Evolutionary conservation across 2,888 invertebrate genomes (phyloP).

Genomic region (Lucinisca nassula): DNA sequence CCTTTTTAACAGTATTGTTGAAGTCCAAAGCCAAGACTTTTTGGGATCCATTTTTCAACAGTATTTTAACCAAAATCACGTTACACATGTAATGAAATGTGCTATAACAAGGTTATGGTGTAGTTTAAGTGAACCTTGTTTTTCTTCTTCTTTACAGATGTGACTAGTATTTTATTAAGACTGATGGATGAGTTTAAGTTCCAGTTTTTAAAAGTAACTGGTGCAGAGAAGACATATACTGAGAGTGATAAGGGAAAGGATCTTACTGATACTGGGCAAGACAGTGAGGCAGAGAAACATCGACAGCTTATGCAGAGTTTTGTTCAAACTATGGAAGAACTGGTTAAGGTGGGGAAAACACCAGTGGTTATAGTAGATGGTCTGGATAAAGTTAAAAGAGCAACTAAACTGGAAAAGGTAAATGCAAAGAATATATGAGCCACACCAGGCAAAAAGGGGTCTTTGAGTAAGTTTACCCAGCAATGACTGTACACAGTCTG

Average conservation of each 20-base stretch:
- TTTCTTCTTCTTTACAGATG: constrained; percentile 64
- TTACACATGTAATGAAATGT: too few species aligned
- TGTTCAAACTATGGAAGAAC: constrained; percentile 41
- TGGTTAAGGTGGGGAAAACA: constrained; percentile 58
- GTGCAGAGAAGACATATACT: background rate
- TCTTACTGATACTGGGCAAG: background rate
- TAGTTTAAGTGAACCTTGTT: too few species aligned
- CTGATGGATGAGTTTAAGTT: constrained; percentile 63
- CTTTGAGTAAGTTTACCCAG: background rate
- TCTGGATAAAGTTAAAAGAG: constrained; percentile 71
- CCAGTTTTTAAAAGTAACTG: background rate
- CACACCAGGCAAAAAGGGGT: background rate
- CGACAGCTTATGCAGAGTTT: constrained; percentile 56
- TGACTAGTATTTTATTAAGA: constrained; percentile 66
- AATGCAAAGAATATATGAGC: background rate
- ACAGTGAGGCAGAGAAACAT: background rate
- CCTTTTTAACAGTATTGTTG: too few species aligned
- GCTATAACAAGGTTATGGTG: too few species aligned
- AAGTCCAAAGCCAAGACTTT: too few species aligned
- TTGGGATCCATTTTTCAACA: too few species aligned
- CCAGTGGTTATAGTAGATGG: constrained; percentile 77
- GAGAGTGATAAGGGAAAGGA: background rate
- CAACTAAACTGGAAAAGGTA: constrained; percentile 75
- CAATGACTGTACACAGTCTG: too few species aligned
- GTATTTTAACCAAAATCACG: too few species aligned